Conservation (phyloP, 2,113 vertebrate species). For the Fregetta grallaria region DNA sequence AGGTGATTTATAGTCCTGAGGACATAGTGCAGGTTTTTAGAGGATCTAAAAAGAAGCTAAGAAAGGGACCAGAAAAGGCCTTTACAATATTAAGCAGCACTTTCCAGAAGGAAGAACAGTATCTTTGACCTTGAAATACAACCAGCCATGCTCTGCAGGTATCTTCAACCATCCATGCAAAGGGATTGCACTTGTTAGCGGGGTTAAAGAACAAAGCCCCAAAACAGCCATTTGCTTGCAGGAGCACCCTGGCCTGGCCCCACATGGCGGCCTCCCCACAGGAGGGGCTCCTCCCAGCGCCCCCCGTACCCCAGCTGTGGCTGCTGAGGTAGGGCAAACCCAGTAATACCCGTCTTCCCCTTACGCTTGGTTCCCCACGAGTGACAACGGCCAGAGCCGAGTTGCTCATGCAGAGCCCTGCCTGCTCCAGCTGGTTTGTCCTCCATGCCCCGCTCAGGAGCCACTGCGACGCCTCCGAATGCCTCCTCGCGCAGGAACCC, state of each 20-base stretch:
- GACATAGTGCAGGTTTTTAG: background rate
- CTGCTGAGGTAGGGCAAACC: background rate
- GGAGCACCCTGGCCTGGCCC: background rate
- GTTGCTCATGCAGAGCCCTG: background rate
- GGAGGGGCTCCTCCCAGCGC: background rate
- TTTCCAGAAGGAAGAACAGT: background rate
- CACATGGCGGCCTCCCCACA: accelerated
- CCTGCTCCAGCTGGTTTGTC: background rate
- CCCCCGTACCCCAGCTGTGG: background rate
- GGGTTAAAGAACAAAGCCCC: background rate
- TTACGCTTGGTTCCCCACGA: accelerated
- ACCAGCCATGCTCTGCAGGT: background rate
- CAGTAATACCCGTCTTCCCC: accelerated
- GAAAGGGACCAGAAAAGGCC: background rate
- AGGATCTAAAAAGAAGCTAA: background rate
- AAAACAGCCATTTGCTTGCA: accelerated
- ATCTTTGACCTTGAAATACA: background rate
- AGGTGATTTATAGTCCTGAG: background rate
- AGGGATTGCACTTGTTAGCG: background rate
- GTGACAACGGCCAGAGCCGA: accelerated
- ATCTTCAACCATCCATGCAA: background rate
- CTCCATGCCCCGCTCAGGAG: background rate
- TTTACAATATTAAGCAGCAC: background rate
- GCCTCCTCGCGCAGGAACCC: background rate
- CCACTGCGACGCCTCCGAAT: accelerated